Evolutionary conservation across 2,888 invertebrate genomes (phyloP).

Genomic region (Ormyrus pomaceus): DNA sequence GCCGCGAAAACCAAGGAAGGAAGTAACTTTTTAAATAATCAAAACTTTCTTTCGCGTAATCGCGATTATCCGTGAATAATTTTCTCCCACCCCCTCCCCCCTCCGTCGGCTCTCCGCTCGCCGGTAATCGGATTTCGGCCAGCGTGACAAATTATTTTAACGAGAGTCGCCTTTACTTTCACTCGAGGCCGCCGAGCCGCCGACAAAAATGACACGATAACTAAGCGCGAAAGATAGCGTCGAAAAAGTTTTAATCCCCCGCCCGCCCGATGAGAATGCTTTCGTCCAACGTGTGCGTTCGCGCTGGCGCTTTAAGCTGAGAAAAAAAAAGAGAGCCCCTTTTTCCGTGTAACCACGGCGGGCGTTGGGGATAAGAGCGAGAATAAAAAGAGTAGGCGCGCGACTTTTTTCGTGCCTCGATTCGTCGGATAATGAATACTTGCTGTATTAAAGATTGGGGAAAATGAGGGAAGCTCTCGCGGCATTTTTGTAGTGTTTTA

Average conservation of each 20-base stretch:
- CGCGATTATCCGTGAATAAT: constrained; percentile 19
- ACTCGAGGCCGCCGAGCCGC: background rate
- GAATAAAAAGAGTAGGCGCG: background rate
- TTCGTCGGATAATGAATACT: constrained; percentile 6
- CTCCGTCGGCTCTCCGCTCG: background rate
- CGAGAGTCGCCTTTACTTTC: constrained; percentile 26
- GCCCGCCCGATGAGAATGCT: constrained; percentile 7
- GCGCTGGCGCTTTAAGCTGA: background rate
- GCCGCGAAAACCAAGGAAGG: background rate
- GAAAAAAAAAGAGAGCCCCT: background rate
- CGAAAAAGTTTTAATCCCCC: constrained; percentile 37
- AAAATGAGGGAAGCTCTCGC: background rate
- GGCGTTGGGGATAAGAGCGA: background rate
- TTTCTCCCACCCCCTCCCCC: background rate
- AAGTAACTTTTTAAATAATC: constrained; percentile 31
- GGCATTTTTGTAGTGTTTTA: constrained; percentile 1
- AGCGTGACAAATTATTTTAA: constrained; percentile 48
- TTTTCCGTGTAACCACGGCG: background rate
- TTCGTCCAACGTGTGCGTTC: background rate
- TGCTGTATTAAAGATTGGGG: background rate
- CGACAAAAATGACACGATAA: constrained; percentile 26
- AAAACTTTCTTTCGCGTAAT: constrained; percentile 26
- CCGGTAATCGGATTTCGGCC: constrained; percentile 36
- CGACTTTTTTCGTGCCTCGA: constrained; percentile 3
- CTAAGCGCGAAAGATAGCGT: constrained; percentile 1